These are phyloP conservation scores for Drosophila ambigua DNA, from an alignment of 1,140 invertebrate genomes.

Conservation along the genomic window DNA sequence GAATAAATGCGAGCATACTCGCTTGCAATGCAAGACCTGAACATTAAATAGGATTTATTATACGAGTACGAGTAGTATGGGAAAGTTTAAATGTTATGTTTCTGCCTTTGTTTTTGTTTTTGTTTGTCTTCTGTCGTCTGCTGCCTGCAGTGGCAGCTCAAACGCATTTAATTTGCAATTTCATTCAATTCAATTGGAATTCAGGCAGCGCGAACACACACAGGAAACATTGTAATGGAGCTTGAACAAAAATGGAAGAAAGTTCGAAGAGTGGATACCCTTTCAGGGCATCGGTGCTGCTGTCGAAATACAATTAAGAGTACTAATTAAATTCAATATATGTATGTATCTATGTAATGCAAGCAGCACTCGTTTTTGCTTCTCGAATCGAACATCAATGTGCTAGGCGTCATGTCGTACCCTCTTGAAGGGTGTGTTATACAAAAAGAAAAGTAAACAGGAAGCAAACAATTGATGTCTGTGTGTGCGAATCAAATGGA, in stretches of 20 bases:
- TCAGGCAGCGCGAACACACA: conserved; percentile 34
- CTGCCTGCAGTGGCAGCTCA: conserved; percentile 27
- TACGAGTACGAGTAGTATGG: conserved; percentile 8
- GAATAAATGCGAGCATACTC: conserved; percentile 1
- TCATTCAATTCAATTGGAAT: conserved; percentile 72
- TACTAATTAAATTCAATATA: too few species aligned
- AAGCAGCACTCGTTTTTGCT: too few species aligned
- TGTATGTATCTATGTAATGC: too few species aligned
- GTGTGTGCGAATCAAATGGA: conserved; percentile 46
- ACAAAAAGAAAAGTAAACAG: conserved; percentile 43
- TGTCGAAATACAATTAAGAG: too few species aligned
- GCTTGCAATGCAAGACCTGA: conserved; percentile 19
- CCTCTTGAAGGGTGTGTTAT: too few species aligned
- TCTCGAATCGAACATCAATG: too few species aligned
- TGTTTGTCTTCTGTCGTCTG: background rate
- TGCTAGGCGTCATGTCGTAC: conserved; percentile 3
- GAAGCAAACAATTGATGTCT: conserved; percentile 39
- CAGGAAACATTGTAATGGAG: conserved; percentile 33
- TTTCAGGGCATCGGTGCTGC: too few species aligned
- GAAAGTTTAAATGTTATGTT: conserved; percentile 20
- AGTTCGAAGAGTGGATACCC: too few species aligned
- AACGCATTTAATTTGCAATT: conserved; percentile 67
- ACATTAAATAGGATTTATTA: conserved; percentile 30
- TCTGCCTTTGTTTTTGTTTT: conserved; percentile 45
- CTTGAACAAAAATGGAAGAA: conserved; percentile 9